Evolutionary conservation across 2,797 vertebrate species (phyloP), one percentile per base, ranked within the genome.

Genomic region (Coracias cyanogaster): DNA sequence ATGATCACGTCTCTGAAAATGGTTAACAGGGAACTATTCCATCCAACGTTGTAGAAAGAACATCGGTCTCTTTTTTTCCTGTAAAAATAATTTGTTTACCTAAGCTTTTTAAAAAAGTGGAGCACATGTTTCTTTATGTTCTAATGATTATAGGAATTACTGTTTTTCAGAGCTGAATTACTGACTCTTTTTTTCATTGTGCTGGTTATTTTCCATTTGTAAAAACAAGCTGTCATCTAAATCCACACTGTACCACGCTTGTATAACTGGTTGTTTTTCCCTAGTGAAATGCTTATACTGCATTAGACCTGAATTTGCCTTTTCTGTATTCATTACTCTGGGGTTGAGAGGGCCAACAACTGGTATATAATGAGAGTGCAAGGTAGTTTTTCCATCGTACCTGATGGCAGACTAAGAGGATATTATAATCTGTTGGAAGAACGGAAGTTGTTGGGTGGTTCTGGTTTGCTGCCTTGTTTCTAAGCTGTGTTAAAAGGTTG

Each of bases 111-210:
- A 15, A 13, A 20, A 84, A 80, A 82, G 31, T 17, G 20, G 41
- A 8, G 5, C 71, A 70, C 29, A 10, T 45, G 65, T 74, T 94
- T 88, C 82, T 92, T 89, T 91, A 82, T 89, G 33, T 94, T 79
- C 62, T 76, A 51, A 84, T 62, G 67, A 62, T 69, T 66, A 39
- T 69, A 82, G 73, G 66, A 95, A 83, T 95, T 88, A 29, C 46
- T 73, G 83, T 51, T 94, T 92, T 90, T 83, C 89, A 89, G 69
- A 89, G 48, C 62, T 84, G 79, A 95, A 89, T 96, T 88, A 83
- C 71, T 84, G 83, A 4, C 71, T 62, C 29, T 24, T 49, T 90
- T 86, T 67, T 83, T 8, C 48, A 31, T 79, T 79, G 54, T 90
- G 80, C 82, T 90, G 31, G 62, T 84, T 94, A 45, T 95, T 96